A percentile compares a stretch with the other conserved stretches of the same genome.
These are phyloP conservation scores for Cydia strobilella DNA, from an alignment of 1,140 invertebrate species.

Conservation along the genomic window DNA sequence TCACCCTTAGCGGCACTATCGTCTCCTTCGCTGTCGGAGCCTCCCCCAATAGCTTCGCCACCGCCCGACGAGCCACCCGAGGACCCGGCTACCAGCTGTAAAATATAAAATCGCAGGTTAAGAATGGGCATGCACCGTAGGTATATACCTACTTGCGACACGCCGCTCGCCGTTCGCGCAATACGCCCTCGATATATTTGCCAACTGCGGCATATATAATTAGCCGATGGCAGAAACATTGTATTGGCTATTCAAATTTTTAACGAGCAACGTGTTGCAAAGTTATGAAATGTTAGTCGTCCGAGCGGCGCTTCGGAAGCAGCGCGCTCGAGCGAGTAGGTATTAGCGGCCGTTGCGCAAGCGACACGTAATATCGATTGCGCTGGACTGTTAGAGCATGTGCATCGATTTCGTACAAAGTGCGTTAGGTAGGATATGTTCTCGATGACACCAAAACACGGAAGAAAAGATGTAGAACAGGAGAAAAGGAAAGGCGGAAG, in stretches of 20 bases:
- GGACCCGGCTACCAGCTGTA: conserved; percentile 88
- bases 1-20: conserved; percentile 81
- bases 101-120: conserved; percentile 21
- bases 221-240: conserved; percentile 25
- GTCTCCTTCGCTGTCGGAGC: conserved; percentile 76
- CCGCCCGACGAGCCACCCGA: conserved; percentile 84
- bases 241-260: conserved; percentile 27
- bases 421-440: conserved; percentile 28
- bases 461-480: conserved; percentile 8
- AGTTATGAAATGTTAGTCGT: conserved; percentile 28
- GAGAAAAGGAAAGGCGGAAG: conserved; percentile 18
- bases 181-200: conserved; percentile 13
- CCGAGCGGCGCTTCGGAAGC: conserved; percentile 23
- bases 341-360: conserved; percentile 24
- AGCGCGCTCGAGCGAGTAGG: conserved; percentile 17
- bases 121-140: conserved; percentile 17
- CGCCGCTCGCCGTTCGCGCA: conserved; percentile 12
- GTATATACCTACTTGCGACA: too few relatives aligned
- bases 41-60: conserved; percentile 81
- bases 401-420: conserved; percentile 22
- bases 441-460: not conserved
- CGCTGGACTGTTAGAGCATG: conserved; percentile 23
- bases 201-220: conserved; percentile 26
- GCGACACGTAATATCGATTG: conserved; percentile 32
- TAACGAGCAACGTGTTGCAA: conserved; percentile 21